A percentile compares a stretch with the other conserved stretches of the same genome.
These are phyloP conservation scores for Chaetodon auriga DNA, from an alignment of 2,113 vertebrate genomes.

Conservation along the genomic window DNA sequence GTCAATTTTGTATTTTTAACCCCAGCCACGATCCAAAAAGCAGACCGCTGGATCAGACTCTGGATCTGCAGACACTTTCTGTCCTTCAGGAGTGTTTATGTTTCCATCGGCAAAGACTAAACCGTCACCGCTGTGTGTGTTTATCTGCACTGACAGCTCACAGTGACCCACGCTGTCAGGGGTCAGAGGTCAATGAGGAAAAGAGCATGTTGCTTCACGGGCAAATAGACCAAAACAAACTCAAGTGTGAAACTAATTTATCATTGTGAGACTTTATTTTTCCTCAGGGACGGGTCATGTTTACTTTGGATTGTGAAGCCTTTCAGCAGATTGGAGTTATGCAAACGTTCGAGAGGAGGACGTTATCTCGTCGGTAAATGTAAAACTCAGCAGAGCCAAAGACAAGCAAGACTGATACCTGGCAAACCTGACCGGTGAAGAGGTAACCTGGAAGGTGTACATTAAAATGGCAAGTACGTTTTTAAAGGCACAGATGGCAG, in stretches of 20 bases:
- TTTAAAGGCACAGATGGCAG: neutral
- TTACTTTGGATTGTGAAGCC: constrained; percentile 5
- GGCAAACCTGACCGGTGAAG: neutral
- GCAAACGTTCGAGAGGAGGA: neutral
- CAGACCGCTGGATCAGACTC: neutral
- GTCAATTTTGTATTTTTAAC: neutral
- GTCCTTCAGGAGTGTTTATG: neutral
- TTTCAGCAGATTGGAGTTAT: neutral
- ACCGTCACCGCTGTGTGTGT: constrained; percentile 1
- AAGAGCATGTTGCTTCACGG: neutral
- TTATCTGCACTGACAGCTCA: constrained; percentile 21
- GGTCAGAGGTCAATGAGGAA: constrained; percentile 36
- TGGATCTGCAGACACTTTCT: neutral
- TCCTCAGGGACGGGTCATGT: neutral
- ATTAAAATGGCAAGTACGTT: neutral
- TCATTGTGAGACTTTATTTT: neutral
- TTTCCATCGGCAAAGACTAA: neutral
- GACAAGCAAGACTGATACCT: neutral
- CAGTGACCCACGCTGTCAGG: neutral
- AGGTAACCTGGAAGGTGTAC: neutral
- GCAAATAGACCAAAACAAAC: constrained; percentile 26
- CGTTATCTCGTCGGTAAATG: neutral
- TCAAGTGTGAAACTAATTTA: neutral
- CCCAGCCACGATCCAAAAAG: no score
- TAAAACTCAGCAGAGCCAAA: neutral